Percentiles rank a stretch among this genome's conserved stretches.
These are phyloP conservation scores for Dendrocopos noguchii DNA, from an alignment of 2,113 vertebrate species.

Conservation along the genomic window DNA sequence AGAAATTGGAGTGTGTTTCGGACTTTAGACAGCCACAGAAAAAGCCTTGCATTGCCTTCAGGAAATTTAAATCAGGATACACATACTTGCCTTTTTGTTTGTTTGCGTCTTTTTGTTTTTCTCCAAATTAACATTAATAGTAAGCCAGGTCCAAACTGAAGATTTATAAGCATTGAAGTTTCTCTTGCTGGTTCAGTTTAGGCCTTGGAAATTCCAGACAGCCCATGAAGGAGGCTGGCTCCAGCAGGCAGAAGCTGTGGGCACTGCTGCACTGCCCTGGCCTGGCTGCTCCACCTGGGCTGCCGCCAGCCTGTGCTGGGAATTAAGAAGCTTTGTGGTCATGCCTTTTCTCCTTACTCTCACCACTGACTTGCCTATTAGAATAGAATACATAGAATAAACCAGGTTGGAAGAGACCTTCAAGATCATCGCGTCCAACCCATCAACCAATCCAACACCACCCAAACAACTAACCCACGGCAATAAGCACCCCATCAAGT, in stretches of 20 bases:
- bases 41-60: neutral
- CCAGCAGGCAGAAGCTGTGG: accelerated
- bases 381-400: too few relatives aligned
- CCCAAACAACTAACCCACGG: too few relatives aligned
- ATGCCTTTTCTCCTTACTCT: neutral
- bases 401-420: too few relatives aligned
- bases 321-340: neutral
- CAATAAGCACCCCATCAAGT: too few relatives aligned
- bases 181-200: neutral
- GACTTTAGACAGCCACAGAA: neutral
- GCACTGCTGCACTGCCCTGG: neutral
- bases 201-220: neutral
- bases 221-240: neutral
- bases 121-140: neutral
- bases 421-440: too few relatives aligned
- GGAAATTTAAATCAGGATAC: neutral
- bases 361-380: neutral
- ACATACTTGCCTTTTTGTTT: accelerated
- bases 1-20: accelerated
- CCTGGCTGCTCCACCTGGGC: neutral
- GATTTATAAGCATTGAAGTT: neutral
- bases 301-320: neutral
- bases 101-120: neutral
- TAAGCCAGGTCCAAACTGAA: neutral
- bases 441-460: too few relatives aligned